Conservation (phyloP, 2,888 invertebrate genomes). For the Chelonus formosanus region DNA sequence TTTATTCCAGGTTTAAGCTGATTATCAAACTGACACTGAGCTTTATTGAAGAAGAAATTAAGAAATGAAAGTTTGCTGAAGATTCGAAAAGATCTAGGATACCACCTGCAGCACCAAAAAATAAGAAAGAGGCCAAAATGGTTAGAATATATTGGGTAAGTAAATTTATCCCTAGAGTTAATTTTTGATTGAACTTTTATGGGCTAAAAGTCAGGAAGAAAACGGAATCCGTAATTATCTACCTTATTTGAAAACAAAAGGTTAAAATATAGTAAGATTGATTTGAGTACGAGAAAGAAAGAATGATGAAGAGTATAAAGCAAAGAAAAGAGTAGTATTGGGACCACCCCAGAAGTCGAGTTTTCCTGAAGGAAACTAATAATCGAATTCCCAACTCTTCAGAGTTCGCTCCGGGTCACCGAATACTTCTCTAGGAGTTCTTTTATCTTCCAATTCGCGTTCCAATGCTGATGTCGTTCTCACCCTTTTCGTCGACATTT, state of each 20-base stretch:
- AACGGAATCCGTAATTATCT: slow-evolving; percentile 16
- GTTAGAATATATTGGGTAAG: neutral
- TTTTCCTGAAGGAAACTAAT: slow-evolving; percentile 48
- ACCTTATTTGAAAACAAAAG: slow-evolving; percentile 14
- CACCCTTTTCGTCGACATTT: neutral
- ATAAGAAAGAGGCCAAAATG: neutral
- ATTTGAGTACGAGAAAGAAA: neutral
- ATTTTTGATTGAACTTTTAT: too few relatives aligned
- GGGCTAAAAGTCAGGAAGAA: neutral
- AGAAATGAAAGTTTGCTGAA: too few relatives aligned
- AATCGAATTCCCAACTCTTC: slow-evolving; percentile 46
- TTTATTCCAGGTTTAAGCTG: too few relatives aligned
- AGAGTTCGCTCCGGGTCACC: slow-evolving; percentile 38
- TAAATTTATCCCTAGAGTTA: too few relatives aligned
- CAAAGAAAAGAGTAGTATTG: slow-evolving; percentile 7
- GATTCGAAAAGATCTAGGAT: neutral
- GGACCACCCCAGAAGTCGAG: slow-evolving; percentile 29
- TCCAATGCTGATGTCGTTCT: slow-evolving; percentile 25
- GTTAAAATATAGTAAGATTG: neutral
- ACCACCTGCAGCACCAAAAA: neutral
- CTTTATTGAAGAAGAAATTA: neutral
- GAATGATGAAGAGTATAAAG: slow-evolving; percentile 2
- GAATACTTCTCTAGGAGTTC: slow-evolving; percentile 37
- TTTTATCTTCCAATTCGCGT: slow-evolving; percentile 27
- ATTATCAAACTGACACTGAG: too few relatives aligned